These are phyloP conservation scores for Acropternis orthonyx DNA, from an alignment of 2,797 vertebrate genomes.

Conservation along the genomic window DNA sequence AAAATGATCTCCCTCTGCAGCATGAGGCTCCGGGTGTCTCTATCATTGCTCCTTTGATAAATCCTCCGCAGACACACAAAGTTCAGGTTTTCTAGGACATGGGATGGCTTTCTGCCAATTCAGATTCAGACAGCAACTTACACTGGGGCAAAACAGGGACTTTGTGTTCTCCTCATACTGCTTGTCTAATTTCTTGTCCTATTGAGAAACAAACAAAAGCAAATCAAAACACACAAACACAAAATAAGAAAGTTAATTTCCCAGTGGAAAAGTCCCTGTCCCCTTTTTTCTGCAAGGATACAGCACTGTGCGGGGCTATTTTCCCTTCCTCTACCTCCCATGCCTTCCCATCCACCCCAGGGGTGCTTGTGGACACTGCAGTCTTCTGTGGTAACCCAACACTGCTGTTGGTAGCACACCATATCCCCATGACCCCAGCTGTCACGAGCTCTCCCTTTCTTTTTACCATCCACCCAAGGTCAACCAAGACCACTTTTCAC, in stretches of 20 bases:
- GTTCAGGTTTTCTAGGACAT: neutral
- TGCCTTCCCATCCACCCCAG: neutral
- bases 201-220: slow-evolving; percentile 4
- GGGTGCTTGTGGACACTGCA: neutral
- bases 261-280: neutral
- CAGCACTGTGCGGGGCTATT: accelerated
- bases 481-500: neutral
- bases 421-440: accelerated
- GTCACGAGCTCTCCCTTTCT: neutral
- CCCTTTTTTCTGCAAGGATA: neutral
- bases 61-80: too few species aligned
- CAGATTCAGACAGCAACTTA: slow-evolving; percentile 76
- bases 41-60: neutral
- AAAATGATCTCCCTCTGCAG: neutral
- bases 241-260: neutral
- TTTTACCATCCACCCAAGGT: neutral
- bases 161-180: slow-evolving; percentile 91
- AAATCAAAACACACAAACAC: neutral
- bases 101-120: neutral
- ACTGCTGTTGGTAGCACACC: neutral
- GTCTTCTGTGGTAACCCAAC: neutral
- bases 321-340: neutral
- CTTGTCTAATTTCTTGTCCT: slow-evolving; percentile 96
- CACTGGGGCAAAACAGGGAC: slow-evolving; percentile 85
- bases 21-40: accelerated